These are phyloP conservation scores for Gulo gulo DNA, from an alignment of 2,113 vertebrate genomes.

Conservation along the genomic window DNA sequence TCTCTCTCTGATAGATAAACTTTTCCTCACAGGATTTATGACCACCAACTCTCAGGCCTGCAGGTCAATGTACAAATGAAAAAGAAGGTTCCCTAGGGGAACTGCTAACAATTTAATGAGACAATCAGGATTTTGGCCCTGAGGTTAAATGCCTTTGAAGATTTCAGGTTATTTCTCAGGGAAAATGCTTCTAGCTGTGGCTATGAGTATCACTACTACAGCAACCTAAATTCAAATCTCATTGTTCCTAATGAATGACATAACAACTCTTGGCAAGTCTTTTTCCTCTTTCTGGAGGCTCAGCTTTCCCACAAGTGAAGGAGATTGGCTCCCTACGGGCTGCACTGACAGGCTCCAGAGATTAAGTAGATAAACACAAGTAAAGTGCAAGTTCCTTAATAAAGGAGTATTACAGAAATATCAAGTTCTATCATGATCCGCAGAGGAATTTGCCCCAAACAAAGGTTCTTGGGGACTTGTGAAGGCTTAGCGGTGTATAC, in stretches of 20 bases:
- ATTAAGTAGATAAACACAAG: constrained; percentile 22
- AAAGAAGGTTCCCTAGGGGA: background rate
- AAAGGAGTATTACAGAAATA: background rate
- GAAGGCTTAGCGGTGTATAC: background rate
- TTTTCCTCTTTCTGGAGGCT: background rate
- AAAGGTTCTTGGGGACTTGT: background rate
- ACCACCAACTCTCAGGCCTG: background rate
- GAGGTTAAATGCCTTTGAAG: constrained; percentile 43
- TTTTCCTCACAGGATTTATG: constrained; percentile 29
- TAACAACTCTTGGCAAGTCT: background rate
- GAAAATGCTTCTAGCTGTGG: background rate
- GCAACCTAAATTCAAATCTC: background rate
- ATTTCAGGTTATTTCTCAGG: background rate
- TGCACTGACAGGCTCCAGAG: background rate
- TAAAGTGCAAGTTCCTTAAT: background rate
- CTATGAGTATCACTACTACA: background rate
- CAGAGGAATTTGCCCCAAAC: background rate
- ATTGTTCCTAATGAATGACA: background rate
- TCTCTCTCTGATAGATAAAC: background rate
- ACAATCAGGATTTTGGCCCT: background rate
- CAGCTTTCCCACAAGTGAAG: background rate
- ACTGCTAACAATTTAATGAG: constrained; percentile 29
- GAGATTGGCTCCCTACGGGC: background rate
- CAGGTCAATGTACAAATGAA: constrained; percentile 25
- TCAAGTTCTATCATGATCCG: background rate